Percentiles rank a stretch among this genome's conserved stretches.
Evolutionary conservation across 2,113 vertebrate genomes (phyloP).

Genomic region (Eupsittula cactorum): DNA sequence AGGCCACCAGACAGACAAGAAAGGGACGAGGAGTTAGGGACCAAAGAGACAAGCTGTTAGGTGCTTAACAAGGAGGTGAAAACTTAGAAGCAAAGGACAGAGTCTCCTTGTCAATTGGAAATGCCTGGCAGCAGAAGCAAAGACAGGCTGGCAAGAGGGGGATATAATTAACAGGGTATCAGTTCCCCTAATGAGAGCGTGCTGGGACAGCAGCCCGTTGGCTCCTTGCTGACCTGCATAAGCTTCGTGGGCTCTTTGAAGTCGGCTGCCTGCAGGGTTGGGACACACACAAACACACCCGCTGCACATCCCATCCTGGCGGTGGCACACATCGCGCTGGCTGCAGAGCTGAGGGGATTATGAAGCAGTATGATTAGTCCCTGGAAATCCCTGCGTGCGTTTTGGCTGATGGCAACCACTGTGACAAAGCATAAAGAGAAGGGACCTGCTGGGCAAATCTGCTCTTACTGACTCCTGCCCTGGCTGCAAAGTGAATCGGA

Average conservation of each 20-base stretch:
- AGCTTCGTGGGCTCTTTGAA: not conserved
- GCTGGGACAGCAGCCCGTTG: not conserved
- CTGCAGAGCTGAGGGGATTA: not conserved
- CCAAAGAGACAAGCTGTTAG: not conserved
- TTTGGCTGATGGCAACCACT: not conserved
- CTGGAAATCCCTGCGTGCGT: not conserved
- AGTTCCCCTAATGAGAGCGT: not conserved
- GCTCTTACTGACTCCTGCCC: not conserved
- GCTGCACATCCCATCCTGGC: accelerated
- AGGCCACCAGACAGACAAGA: not conserved
- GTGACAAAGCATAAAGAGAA: not conserved
- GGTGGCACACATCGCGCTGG: not conserved
- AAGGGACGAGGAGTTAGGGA: not conserved
- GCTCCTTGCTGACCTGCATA: not conserved
- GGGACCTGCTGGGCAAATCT: not conserved
- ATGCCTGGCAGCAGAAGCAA: not conserved
- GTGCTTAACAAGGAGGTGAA: not conserved
- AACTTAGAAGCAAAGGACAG: not conserved
- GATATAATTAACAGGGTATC: not conserved
- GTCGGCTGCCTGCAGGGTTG: not conserved
- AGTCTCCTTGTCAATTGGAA: accelerated
- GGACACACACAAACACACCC: not conserved
- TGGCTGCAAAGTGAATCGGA: not conserved
- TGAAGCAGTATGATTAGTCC: not conserved
- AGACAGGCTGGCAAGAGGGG: not conserved